These are phyloP conservation scores for Macquaria ambigua DNA, from an alignment of 2,113 vertebrate species.

Conservation along the genomic window DNA sequence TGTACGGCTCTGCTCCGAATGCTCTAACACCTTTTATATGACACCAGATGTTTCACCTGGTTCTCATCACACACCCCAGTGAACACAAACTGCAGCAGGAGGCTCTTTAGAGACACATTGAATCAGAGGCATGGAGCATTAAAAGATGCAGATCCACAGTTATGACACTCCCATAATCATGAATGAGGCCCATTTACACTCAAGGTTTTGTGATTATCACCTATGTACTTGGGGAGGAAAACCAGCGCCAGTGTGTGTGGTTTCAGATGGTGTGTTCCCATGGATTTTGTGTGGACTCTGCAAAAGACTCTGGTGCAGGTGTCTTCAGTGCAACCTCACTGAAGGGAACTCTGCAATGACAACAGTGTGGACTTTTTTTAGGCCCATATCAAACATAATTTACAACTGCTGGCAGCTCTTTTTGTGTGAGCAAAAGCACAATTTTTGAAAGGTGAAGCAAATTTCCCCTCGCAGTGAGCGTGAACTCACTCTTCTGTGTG, in stretches of 20 bases:
- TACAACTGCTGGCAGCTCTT: not conserved
- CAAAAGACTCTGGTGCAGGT: conserved; percentile 1
- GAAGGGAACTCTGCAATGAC: not conserved
- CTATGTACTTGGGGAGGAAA: conserved; percentile 18
- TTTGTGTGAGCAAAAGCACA: not conserved
- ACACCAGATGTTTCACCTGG: conserved; percentile 74
- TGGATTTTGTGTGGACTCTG: conserved; percentile 18
- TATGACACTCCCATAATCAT: conserved; percentile 60
- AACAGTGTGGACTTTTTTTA: conserved; percentile 27
- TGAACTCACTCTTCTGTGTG: not conserved
- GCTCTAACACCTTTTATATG: conserved; percentile 67
- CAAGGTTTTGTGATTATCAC: conserved; percentile 61
- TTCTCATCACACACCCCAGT: conserved; percentile 63
- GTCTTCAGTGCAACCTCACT: not conserved
- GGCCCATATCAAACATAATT: conserved; percentile 13
- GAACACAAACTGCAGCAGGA: conserved; percentile 44
- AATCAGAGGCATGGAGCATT: conserved; percentile 47
- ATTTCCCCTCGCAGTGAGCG: not conserved
- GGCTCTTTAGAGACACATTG: conserved; percentile 50
- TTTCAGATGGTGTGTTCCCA: conserved; percentile 6
- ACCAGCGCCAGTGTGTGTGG: conserved; percentile 23
- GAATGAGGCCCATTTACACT: conserved; percentile 59
- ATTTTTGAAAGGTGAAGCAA: conserved; percentile 13
- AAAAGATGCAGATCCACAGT: conserved; percentile 56
- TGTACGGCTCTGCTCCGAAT: conserved; percentile 45